Evolutionary conservation across 2,113 vertebrate genomes (phyloP), one percentile per base, ranked within the genome.

Genomic region (Acanthochromis polyacanthus): DNA sequence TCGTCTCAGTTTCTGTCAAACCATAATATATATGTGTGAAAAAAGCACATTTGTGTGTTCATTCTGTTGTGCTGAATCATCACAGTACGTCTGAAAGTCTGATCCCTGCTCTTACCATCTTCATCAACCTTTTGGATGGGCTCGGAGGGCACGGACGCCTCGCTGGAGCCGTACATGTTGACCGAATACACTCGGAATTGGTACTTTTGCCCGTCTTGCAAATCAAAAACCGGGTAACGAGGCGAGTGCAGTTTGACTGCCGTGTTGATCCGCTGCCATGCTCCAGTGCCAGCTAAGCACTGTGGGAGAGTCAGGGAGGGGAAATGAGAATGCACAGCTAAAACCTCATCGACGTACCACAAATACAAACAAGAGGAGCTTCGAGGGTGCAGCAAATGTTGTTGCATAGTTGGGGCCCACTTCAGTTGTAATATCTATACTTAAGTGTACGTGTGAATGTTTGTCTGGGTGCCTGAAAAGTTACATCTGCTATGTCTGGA

Each of bases 191-290:
- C 96, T 65, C 97, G 93, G 93, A 99, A 99, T 88, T 96, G 95
- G 25, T 98, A 99, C 0, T 94, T 82, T 85, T 97, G 96, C 76
- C 95, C 96, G 50, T 98, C 97, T 4, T 95, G 95, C 65, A 99
- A 95, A 92, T 99, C 97, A 73, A 97, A 99, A 61, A 99, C 93
- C 0, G 98, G 96, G 32, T 95, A 98, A 36, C 97, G 96, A 0
- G 98, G 98, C 2, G 98, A 97, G 87, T 93, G 94, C 75, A 98
- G 95, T 4, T 95, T 93, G 55, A 95, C 95, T 36, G 96, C 94
- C 0, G 96, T 93, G 60, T 98, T 97, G 89, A 98, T 94, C 79
- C 95, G 94, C 91, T 98, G 97, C 98, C 98, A 99, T 32, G 91
- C 94, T 73, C 94, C 95, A 52, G 95, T 97, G 78, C 96, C 96